A percentile compares a stretch with the other conserved stretches of the same genome.
phyloP scores from a whole-genome alignment of 2,888 invertebrate genomes.

The Cephus runcator region DNA sequence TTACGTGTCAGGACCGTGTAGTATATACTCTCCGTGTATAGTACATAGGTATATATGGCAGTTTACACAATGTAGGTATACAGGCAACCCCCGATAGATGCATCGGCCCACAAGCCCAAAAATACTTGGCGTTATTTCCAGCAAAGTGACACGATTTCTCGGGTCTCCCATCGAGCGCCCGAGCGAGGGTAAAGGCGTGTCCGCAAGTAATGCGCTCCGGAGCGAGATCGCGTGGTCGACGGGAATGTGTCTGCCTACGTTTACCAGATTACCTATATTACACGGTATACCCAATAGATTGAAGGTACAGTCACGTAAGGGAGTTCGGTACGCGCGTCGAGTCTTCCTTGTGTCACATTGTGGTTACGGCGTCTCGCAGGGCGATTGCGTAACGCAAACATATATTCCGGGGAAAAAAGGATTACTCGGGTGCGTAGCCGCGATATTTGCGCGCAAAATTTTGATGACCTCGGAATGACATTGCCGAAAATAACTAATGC shows the following conservation, averaged over 20 bases:
- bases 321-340: constrained; percentile 18
- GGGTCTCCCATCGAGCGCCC: background rate
- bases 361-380: constrained; percentile 8
- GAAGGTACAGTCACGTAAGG: constrained; percentile 4
- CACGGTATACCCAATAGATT: background rate
- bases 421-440: background rate
- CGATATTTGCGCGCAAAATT: constrained; percentile 40
- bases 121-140: background rate
- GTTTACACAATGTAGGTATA: background rate
- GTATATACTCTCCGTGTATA: background rate
- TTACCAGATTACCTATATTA: background rate
- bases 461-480: constrained; percentile 52
- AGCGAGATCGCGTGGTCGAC: background rate
- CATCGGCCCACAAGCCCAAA: background rate
- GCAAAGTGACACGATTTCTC: background rate
- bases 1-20: background rate
- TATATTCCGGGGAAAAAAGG: background rate
- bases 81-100: background rate
- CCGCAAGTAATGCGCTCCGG: background rate
- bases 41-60: background rate
- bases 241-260: background rate
- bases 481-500: constrained; percentile 56
- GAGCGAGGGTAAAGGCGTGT: background rate
- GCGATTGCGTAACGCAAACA: constrained; percentile 17
- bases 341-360: constrained; percentile 13